Conservation (phyloP, 1,140 invertebrate species). For the Apis florea region DNA sequence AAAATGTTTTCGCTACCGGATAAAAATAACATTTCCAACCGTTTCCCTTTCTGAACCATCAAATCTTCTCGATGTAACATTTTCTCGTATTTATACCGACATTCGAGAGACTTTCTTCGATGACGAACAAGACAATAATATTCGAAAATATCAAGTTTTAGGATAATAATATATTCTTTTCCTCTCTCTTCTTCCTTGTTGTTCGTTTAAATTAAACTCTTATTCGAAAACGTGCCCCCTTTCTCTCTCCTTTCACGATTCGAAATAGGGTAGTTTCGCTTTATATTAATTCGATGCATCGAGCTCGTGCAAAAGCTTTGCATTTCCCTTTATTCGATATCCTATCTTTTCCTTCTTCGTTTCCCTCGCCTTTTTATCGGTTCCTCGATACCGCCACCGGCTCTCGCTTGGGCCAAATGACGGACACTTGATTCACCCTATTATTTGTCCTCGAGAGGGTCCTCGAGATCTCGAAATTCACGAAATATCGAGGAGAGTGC, state of each 20-base stretch:
- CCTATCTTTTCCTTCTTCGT: background rate
- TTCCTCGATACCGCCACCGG: slow-evolving; percentile 1
- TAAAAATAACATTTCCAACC: background rate
- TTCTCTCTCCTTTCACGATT: background rate
- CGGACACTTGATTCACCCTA: slow-evolving; percentile 19
- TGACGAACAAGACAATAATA: no score
- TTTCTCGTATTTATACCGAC: background rate
- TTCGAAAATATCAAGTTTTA: no score
- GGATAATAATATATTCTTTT: no score
- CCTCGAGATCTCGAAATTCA: background rate
- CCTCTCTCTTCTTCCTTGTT: no score
- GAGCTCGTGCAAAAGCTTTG: background rate
- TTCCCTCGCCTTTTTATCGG: background rate
- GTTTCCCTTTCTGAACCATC: background rate
- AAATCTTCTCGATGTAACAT: background rate
- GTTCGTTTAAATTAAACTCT: background rate
- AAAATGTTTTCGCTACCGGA: background rate
- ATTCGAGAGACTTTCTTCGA: background rate
- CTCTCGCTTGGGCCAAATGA: background rate
- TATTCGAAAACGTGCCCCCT: no score
- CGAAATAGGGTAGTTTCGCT: background rate
- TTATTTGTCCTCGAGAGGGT: slow-evolving; percentile 23
- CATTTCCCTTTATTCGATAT: background rate
- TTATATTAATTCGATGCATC: background rate
- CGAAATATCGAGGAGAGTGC: slow-evolving; percentile 2